Percentiles rank a stretch among this genome's conserved stretches.
Conservation (phyloP, 2,113 vertebrate species). For the Motacilla tschutschensis region DNA sequence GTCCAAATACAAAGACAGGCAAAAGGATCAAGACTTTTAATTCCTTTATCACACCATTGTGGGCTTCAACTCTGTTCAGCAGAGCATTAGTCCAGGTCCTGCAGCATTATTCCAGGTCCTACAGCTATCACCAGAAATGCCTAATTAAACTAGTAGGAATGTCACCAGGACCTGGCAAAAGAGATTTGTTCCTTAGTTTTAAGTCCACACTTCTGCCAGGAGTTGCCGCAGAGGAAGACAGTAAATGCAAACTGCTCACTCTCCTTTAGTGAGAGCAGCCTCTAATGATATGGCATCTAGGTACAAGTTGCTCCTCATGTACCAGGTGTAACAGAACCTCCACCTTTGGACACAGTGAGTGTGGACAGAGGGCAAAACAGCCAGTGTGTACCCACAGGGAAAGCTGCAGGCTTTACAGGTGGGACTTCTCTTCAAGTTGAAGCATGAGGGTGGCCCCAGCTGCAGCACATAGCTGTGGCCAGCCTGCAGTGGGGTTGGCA, state of each 20-base stretch:
- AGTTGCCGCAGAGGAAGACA: neutral
- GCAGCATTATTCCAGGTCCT: neutral
- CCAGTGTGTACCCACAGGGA: accelerated
- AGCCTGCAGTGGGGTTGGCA: accelerated
- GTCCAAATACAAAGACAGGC: neutral
- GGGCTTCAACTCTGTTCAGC: neutral
- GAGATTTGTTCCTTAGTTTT: neutral
- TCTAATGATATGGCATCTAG: neutral
- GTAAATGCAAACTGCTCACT: neutral
- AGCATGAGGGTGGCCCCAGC: accelerated
- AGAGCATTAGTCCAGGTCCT: conserved; percentile 12
- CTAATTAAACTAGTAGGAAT: conserved; percentile 2
- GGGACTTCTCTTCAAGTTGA: neutral
- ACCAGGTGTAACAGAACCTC: neutral
- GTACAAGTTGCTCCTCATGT: accelerated
- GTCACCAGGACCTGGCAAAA: neutral
- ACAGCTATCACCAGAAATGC: conserved; percentile 14
- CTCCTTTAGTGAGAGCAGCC: neutral
- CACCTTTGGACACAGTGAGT: accelerated
- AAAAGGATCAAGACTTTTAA: neutral
- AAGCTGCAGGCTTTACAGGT: neutral
- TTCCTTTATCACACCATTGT: neutral
- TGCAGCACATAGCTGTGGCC: neutral
- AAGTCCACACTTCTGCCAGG: neutral
- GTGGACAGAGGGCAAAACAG: accelerated